Evolutionary conservation across 2,888 invertebrate genomes (phyloP).

Genomic region (Acrobasis suavella): DNA sequence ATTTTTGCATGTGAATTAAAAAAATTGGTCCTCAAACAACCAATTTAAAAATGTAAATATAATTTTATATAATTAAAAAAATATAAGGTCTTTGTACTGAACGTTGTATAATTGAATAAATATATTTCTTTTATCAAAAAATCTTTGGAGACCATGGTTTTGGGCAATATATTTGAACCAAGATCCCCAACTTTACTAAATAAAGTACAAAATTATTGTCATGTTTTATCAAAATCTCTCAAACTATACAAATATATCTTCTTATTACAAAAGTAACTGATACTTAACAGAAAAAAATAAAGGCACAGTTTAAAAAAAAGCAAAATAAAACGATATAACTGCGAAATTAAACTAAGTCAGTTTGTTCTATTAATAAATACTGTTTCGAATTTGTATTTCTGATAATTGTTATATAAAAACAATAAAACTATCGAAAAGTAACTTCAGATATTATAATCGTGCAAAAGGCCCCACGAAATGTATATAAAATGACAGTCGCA

Average conservation of each 20-base stretch:
- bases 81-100: constrained; percentile 40
- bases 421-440: no score
- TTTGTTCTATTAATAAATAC: constrained; percentile 29
- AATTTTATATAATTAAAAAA: constrained; percentile 30
- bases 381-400: constrained; percentile 18
- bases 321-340: constrained; percentile 26
- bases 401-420: not conserved
- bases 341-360: constrained; percentile 43
- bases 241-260: constrained; percentile 26
- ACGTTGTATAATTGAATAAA: constrained; percentile 35
- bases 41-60: constrained; percentile 42
- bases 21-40: constrained; percentile 48
- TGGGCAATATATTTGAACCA: constrained; percentile 51
- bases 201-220: constrained; percentile 38
- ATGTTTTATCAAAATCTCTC: constrained; percentile 34
- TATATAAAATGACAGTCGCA: no score
- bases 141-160: constrained; percentile 41
- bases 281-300: constrained; percentile 4
- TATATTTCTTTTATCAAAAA: constrained; percentile 29
- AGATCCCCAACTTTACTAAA: constrained; percentile 40
- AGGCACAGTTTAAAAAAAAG: constrained; percentile 1
- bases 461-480: no score
- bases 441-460: no score
- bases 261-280: not conserved
- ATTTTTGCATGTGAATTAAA: constrained; percentile 58